phyloP scores from a whole-genome alignment of 2,797 vertebrate species.

The Syndactyla subalaris region DNA sequence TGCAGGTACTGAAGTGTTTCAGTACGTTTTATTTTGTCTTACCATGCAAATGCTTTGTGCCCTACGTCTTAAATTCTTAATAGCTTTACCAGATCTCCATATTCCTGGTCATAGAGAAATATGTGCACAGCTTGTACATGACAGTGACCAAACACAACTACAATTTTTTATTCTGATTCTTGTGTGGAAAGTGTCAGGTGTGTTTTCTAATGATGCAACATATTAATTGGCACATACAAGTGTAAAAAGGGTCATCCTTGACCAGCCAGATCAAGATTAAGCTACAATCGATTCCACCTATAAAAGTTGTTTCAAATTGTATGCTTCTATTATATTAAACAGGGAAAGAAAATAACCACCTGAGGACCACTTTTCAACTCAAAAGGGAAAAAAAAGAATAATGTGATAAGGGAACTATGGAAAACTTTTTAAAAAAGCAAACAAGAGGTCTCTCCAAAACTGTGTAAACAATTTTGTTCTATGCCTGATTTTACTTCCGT shows the following conservation, averaged over 20 bases:
- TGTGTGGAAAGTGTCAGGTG: neutral
- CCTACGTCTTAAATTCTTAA: neutral
- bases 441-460: neutral
- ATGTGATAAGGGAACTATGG: neutral
- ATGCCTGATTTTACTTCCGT: neutral
- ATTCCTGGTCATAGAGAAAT: neutral
- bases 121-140: neutral
- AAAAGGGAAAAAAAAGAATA: neutral
- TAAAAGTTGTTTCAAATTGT: neutral
- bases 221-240: neutral
- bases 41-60: neutral
- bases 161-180: neutral
- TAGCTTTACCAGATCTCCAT: neutral
- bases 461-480: neutral
- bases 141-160: neutral
- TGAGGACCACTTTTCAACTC: neutral
- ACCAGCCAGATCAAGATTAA: neutral
- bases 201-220: neutral
- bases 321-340: neutral
- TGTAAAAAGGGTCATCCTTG: neutral
- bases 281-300: neutral
- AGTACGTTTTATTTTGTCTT: neutral
- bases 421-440: neutral
- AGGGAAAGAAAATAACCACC: neutral
- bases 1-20: neutral